These are phyloP conservation scores for Sinella curviseta DNA, from an alignment of 1,140 invertebrate species.

Conservation along the genomic window DNA sequence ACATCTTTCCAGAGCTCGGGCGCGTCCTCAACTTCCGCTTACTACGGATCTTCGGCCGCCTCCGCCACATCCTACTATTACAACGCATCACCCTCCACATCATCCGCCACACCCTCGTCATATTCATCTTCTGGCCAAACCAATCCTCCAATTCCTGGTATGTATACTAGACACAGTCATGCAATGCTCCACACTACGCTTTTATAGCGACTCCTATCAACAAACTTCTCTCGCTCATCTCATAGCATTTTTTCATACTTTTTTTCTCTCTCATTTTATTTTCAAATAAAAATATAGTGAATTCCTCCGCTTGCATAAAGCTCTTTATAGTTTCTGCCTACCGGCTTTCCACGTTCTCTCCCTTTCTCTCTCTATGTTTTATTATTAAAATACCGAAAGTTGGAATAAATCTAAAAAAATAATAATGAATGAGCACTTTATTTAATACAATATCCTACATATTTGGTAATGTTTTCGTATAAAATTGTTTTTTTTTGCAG, in stretches of 20 bases:
- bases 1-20: constrained; percentile 44
- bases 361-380: not conserved
- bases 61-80: constrained; percentile 49
- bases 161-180: not conserved
- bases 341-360: no score
- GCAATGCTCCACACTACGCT: not conserved
- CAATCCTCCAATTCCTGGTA: constrained; percentile 49
- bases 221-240: not conserved
- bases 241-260: not conserved
- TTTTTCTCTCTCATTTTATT: not conserved
- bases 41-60: constrained; percentile 44
- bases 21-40: constrained; percentile 41
- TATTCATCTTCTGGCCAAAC: constrained; percentile 49
- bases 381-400: not conserved
- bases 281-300: no score
- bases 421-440: constrained; percentile 1
- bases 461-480: not conserved
- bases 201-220: not conserved
- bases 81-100: constrained; percentile 45
- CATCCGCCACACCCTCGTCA: constrained; percentile 48
- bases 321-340: no score
- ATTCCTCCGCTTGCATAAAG: constrained; percentile 17
- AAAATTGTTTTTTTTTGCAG: constrained; percentile 31
- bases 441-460: not conserved
- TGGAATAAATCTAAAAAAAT: not conserved